These are phyloP conservation scores for Arenaria interpres DNA, from an alignment of 2,113 vertebrate genomes.

Conservation along the genomic window DNA sequence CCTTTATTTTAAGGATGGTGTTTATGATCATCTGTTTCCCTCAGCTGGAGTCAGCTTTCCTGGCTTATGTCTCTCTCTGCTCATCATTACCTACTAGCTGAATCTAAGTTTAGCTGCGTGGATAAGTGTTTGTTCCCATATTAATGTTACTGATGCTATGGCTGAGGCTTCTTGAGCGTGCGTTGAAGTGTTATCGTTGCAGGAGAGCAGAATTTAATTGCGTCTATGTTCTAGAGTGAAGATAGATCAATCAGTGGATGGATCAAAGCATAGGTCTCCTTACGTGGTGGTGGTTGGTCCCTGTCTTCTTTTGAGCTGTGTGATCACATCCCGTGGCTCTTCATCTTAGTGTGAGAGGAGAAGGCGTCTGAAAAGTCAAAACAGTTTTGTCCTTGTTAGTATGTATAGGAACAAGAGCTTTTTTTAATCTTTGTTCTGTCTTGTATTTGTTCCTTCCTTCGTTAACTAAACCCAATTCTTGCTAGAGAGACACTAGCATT, in stretches of 20 bases:
- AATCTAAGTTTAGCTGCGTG: conserved; percentile 42
- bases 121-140: neutral
- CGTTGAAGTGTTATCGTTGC: neutral
- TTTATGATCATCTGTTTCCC: conserved; percentile 41
- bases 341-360: neutral
- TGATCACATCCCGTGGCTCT: neutral
- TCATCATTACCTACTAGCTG: neutral
- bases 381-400: neutral
- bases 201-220: neutral
- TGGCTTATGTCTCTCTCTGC: conserved; percentile 23
- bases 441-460: neutral
- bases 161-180: neutral
- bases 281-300: neutral
- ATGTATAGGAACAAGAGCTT: neutral
- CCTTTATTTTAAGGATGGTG: conserved; percentile 45
- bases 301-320: neutral
- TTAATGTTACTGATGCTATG: neutral
- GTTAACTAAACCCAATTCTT: neutral
- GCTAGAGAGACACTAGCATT: neutral
- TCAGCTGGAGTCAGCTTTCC: conserved; percentile 41
- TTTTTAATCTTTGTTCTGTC: neutral
- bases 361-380: neutral
- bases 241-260: neutral
- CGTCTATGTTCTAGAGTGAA: neutral
- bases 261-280: neutral